Base-by-base conservation (phyloP, 2,888 invertebrate genomes). In the Ormia ochracea region DNA sequence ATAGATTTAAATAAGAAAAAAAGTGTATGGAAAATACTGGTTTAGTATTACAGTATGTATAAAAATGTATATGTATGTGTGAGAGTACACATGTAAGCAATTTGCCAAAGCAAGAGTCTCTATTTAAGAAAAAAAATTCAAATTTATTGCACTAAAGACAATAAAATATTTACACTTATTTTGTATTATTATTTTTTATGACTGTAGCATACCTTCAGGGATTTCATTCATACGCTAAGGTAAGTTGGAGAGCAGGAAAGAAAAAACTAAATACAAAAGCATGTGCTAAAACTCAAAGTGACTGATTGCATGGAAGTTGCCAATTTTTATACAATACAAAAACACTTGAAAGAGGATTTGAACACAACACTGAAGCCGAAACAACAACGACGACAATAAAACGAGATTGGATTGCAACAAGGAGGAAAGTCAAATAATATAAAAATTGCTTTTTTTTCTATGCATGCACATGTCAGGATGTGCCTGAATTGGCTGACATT, bases 181-280 rank as follows among this genome's bases (percentile, higher is more conserved):
- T 61, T 58, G 81, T 83, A 65, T 65, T 31, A 26, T 50, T 23
- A n/a, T 23, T 52, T 48, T 52, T 14, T 36, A 26, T 50, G 66
- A 33, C 28, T 17, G 81, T 82, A 81, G 85, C 82, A 83, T 81
- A 84, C 87, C 87, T 85, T 84, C 76, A 83, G 87, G 87, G 85
- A 86, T 83, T 86, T 63, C 84, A 84, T 83, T 82, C 85, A 83
- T 84, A 83, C 63, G 54, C 59, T 41, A 69, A 63, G 43, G 12
- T 54, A 54, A 61, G 17, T 28, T 56, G 33, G n/a, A 41, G 19
- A 52, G 66, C 5, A 41, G 41, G 1, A 54, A 52, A 31, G 33
- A 52, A 41, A 41, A 36, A 36, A 41, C 31, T 48, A 63, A 63
- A 77, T 77, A 58, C 26, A 14, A 77, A 77, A 83, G 82, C 84